These are phyloP conservation scores for Smutsia gigantea DNA, from an alignment of 2,797 vertebrate species.

Conservation along the genomic window DNA sequence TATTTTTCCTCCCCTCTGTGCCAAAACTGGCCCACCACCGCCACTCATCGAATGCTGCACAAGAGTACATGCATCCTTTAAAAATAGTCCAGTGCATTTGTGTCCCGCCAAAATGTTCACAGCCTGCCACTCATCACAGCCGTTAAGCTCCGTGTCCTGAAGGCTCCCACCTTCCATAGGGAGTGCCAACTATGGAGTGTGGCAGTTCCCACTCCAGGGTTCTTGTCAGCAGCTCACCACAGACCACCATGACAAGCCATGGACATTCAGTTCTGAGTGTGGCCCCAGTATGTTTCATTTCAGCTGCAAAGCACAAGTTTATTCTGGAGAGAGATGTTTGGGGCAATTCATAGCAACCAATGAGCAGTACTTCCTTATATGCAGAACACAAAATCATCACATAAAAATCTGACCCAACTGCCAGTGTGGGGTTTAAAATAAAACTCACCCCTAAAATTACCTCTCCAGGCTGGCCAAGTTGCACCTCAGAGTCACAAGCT, in stretches of 20 bases:
- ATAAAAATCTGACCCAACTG: slow-evolving; percentile 56
- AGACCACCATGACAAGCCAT: slow-evolving; percentile 52
- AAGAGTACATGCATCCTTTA: rapidly evolving
- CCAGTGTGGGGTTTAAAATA: slow-evolving; percentile 49
- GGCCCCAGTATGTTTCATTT: slow-evolving; percentile 72
- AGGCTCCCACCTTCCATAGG: not conserved
- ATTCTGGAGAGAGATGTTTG: slow-evolving; percentile 68
- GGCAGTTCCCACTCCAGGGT: not conserved
- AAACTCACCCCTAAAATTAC: slow-evolving; percentile 57
- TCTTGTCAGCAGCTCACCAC: not conserved
- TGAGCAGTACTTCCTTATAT: slow-evolving; percentile 69
- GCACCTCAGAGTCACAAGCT: not conserved
- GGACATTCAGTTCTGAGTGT: slow-evolving; percentile 75
- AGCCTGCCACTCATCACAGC: not conserved
- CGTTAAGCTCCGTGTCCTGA: not conserved
- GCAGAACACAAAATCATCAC: slow-evolving; percentile 67
- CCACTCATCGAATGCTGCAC: not conserved
- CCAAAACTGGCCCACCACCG: not conserved
- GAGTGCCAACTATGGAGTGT: not conserved
- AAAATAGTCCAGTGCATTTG: not conserved
- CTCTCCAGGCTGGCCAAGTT: not conserved
- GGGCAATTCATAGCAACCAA: slow-evolving; percentile 56
- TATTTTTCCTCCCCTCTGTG: not conserved
- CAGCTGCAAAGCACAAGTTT: slow-evolving; percentile 68
- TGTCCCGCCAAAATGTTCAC: not conserved